Percentiles rank a stretch among this genome's conserved stretches.
Conservation (phyloP, 2,888 invertebrate species). For the Cataglyphis rosenhaueri region DNA sequence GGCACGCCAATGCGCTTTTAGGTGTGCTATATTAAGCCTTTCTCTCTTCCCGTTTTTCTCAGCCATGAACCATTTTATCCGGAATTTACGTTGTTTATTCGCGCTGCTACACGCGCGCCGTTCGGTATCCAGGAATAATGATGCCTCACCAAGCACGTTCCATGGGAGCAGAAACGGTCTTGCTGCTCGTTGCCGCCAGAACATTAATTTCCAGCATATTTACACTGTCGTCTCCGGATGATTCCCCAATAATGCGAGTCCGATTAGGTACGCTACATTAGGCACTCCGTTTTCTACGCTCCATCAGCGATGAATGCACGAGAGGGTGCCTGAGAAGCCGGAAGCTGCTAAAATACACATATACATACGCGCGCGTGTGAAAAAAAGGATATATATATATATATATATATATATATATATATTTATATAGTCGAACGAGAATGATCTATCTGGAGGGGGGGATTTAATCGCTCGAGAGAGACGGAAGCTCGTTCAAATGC, state of each 20-base stretch:
- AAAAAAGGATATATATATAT: background rate
- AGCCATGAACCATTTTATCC: constrained; percentile 17
- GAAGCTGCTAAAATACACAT: constrained; percentile 51
- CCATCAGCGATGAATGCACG: constrained; percentile 58
- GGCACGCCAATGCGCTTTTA: background rate
- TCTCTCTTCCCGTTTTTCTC: background rate
- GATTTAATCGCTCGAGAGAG: constrained; percentile 51
- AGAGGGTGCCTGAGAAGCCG: constrained; percentile 64
- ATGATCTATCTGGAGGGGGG: background rate
- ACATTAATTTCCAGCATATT: constrained; percentile 61
- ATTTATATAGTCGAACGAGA: constrained; percentile 8
- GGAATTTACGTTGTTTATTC: constrained; percentile 23
- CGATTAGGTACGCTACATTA: constrained; percentile 78
- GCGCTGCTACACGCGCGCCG: background rate
- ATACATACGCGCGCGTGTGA: constrained; percentile 30
- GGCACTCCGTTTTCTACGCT: constrained; percentile 63
- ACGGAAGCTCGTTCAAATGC: background rate
- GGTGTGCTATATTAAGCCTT: background rate
- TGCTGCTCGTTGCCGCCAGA: background rate
- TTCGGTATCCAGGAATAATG: constrained; percentile 2
- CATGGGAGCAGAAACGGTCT: constrained; percentile 26
- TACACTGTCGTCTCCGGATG: constrained; percentile 55
- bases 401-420: background rate
- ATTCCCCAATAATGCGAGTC: constrained; percentile 67
- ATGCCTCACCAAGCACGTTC: constrained; percentile 7